Base-by-base conservation (phyloP, 1,140 invertebrate genomes). In the Pantala flavescens region DNA sequence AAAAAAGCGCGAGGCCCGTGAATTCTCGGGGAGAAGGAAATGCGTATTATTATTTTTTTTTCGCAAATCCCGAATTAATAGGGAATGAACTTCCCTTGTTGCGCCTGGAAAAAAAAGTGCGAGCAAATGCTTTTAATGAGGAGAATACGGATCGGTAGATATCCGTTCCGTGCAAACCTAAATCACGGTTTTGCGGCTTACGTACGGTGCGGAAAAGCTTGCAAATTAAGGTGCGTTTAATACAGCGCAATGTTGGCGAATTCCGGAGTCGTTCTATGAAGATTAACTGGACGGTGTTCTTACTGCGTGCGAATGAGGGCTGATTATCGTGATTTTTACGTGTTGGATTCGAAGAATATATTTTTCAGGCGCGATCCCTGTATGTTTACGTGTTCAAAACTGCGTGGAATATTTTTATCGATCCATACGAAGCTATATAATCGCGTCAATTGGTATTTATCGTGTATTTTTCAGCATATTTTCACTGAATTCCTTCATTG, bases 1-100 rank as follows among this genome's bases (percentile, higher is more conserved):
- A 63, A 63, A 63, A 63, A 63, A 63, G n/a, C 14, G 14, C 49
- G 16, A 14, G 28, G 49, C 49, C 12, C 49, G 12, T 63, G 49
- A 63, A 63, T 63, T 16, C 14, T 7, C 3, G 49, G 49, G 5
- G 49, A 21, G 12, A 14, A 49, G 43, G 43, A 49, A 16, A 49
- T 9, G 16, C 16, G 49, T 7, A 19, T 7, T 63, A 14, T 63
- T 63, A 7, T 63, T 63, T 63, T 63, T 63, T 16, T 7, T 7
- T 63, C 49, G 49, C 49, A 63, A 63, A 63, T 63, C 49, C 49
- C 49, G 49, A 63, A 63, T 63, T 63, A 63, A 63, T 63, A 63
- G 16, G 16, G 49, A 63, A 63, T 63, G 49, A 63, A 63, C n/a
- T 63, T 63, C n/a, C n/a, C 49, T 63, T 63, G 49, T 63, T 63